Conservation (phyloP, 30 jellyfish, hydroid and myxozoan species). For the Aurelia sp. region DNA sequence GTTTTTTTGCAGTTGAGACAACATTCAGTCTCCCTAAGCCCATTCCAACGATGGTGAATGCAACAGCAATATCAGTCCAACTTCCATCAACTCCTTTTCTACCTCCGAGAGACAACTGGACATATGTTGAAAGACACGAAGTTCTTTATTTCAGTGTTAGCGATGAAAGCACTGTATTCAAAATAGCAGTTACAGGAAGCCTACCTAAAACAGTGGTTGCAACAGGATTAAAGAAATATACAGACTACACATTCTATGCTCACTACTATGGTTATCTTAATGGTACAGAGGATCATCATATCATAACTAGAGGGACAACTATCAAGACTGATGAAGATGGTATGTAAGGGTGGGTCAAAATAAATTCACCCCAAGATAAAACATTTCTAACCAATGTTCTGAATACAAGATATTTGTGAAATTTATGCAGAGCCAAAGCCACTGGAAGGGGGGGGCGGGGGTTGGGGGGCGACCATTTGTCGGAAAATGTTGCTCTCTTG, state of each 20-base stretch:
- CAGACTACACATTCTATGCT: constrained; percentile 7
- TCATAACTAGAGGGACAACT: too few species aligned
- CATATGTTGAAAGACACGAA: background rate
- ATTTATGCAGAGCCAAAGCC: too few species aligned
- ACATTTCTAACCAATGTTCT: too few species aligned
- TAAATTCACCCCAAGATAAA: too few species aligned
- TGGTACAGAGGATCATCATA: background rate
- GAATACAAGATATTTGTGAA: too few species aligned
- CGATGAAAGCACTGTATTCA: background rate
- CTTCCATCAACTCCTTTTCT: constrained; percentile 9
- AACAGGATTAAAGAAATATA: background rate
- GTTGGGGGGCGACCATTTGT: too few species aligned
- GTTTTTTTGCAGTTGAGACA: constrained; percentile 11
- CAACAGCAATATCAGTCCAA: constrained; percentile 42
- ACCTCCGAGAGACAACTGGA: constrained; percentile 47
- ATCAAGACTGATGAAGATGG: too few species aligned
- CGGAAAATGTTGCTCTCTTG: too few species aligned
- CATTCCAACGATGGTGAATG: constrained; percentile 13
- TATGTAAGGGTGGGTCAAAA: too few species aligned
- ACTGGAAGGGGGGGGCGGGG: too few species aligned
- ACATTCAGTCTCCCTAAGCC: constrained; percentile 18
- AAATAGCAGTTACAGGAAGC: constrained; percentile 2
- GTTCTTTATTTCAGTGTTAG: background rate
- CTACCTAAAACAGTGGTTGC: constrained; percentile 8
- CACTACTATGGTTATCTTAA: background rate